These are phyloP conservation scores for Pygathrix nemaeus DNA, from an alignment of 2,113 vertebrate species.

Conservation along the genomic window DNA sequence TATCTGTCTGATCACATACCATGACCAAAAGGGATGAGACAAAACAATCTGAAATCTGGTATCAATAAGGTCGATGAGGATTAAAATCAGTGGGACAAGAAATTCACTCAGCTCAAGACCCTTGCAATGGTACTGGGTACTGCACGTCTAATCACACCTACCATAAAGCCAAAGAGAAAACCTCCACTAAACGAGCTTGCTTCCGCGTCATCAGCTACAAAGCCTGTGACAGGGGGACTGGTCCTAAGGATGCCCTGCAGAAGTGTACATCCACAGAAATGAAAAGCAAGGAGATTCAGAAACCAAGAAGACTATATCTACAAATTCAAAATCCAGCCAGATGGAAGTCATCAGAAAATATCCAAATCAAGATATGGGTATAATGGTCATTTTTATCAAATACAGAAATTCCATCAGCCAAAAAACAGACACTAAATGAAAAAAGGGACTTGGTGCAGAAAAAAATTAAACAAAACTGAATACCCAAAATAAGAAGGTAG, in stretches of 20 bases:
- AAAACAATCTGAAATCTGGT: constrained; percentile 8
- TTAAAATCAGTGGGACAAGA: not conserved
- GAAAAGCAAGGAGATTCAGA: not conserved
- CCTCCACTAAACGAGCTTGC: not conserved
- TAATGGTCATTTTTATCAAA: not conserved
- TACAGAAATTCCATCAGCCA: not conserved
- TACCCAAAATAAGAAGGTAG: not conserved
- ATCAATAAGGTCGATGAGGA: not conserved
- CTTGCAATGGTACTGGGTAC: not conserved
- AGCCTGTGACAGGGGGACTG: not conserved
- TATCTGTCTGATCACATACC: not conserved
- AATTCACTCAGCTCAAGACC: not conserved
- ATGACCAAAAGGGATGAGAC: not conserved
- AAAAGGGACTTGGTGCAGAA: not conserved
- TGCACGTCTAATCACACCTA: not conserved
- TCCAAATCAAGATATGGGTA: not conserved
- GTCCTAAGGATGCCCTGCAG: not conserved
- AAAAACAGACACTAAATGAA: not conserved
- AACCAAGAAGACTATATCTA: not conserved
- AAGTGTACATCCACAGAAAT: not conserved
- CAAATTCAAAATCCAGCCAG: not conserved
- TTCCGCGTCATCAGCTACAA: not conserved
- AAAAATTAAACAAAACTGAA: not conserved
- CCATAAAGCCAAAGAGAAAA: not conserved
- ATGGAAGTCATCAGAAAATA: not conserved